Evolutionary conservation across 2,888 invertebrate species (phyloP).

Genomic region (Lasioglossum figueresi): DNA sequence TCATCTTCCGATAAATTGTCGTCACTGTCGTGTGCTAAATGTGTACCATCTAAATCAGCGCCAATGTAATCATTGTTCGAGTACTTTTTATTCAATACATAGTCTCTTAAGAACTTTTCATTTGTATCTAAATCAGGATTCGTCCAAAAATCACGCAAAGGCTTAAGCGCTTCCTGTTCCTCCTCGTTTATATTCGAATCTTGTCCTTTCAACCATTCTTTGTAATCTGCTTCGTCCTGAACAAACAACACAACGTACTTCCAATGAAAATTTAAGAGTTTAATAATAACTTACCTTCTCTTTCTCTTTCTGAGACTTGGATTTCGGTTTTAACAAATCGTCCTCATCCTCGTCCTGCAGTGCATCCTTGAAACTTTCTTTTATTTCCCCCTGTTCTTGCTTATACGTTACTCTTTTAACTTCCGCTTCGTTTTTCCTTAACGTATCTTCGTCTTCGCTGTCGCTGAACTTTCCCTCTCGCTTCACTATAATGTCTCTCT

Average conservation of each 20-base stretch:
- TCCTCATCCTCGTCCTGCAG: constrained; percentile 85
- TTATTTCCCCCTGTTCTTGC: constrained; percentile 88
- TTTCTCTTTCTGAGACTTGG: constrained; percentile 84
- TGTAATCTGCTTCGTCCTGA: constrained; percentile 87
- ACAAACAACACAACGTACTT: constrained; percentile 11
- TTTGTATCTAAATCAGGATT: constrained; percentile 92
- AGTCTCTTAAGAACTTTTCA: constrained; percentile 96
- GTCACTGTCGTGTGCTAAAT: constrained; percentile 83
- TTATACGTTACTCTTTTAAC: constrained; percentile 86
- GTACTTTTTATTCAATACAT: constrained; percentile 93
- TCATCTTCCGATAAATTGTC: constrained; percentile 91
- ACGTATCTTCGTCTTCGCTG: constrained; percentile 78
- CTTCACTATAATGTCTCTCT: constrained; percentile 90
- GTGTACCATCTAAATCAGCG: constrained; percentile 67
- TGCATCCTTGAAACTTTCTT: constrained; percentile 87
- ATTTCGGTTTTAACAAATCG: constrained; percentile 79
- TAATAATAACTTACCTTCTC: constrained; percentile 63
- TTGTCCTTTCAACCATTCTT: constrained; percentile 93
- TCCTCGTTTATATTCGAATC: constrained; percentile 86
- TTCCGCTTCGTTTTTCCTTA: constrained; percentile 66
- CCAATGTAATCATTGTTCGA: constrained; percentile 71
- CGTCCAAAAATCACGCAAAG: constrained; percentile 93
- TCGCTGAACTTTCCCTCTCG: constrained; percentile 86
- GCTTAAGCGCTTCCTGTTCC: constrained; percentile 87
- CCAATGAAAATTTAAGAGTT: not conserved